Conservation (phyloP, 2,888 invertebrate species). For the Pristionchus exspectatus region DNA sequence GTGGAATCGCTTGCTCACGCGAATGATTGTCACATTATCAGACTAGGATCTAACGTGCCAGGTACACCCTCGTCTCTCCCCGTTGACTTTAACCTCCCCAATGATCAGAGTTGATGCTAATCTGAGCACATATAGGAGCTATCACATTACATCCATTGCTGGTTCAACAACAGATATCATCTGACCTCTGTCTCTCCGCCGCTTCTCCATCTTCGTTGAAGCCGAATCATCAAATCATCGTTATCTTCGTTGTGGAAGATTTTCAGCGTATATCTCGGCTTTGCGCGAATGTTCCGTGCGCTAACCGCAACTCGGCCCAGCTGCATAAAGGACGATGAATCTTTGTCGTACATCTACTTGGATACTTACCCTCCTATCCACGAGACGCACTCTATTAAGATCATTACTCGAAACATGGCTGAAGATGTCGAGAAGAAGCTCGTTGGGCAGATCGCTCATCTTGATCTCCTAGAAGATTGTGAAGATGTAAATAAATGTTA, state of each 20-base stretch:
- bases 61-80: not conserved
- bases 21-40: constrained; percentile 22
- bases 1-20: not conserved
- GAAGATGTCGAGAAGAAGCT: constrained; percentile 36
- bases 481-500: not conserved
- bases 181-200: not conserved
- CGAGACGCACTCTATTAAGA: constrained; percentile 32
- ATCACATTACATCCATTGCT: not conserved
- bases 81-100: not conserved
- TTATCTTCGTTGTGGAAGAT: not conserved
- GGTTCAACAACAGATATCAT: not conserved
- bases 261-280: not conserved
- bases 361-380: constrained; percentile 28
- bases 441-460: constrained; percentile 39
- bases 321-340: not conserved
- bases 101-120: not conserved
- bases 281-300: not conserved
- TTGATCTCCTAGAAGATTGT: not conserved
- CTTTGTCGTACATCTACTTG: not conserved
- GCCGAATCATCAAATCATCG: not conserved
- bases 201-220: constrained; percentile 29
- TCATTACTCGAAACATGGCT: constrained; percentile 17
- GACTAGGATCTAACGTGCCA: constrained; percentile 16
- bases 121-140: not conserved
- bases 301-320: not conserved